phyloP scores from a whole-genome alignment of 2,797 vertebrate genomes.

The Sphenodon punctatus region DNA sequence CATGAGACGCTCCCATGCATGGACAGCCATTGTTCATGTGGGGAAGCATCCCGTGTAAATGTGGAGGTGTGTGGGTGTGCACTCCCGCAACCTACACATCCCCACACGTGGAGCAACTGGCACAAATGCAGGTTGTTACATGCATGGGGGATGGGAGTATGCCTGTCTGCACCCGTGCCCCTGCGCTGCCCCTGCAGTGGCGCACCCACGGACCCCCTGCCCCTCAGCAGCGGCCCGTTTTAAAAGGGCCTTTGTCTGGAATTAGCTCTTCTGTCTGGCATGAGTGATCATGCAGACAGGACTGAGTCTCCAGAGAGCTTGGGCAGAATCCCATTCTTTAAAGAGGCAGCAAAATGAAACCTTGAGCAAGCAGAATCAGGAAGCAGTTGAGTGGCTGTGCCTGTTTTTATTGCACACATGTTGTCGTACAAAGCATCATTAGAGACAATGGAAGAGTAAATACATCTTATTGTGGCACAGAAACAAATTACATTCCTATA shows the following conservation, averaged over 20 bases:
- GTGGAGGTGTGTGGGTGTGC: no score
- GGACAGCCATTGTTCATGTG: no score
- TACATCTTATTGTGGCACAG: constrained; percentile 7
- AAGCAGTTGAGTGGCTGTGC: constrained; percentile 19
- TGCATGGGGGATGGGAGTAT: no score
- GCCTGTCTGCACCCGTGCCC: no score
- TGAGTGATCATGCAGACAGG: background rate
- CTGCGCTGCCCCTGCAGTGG: no score
- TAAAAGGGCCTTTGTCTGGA: background rate
- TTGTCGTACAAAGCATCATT: constrained; percentile 37
- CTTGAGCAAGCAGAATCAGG: background rate
- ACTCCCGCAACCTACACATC: no score
- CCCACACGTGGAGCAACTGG: no score
- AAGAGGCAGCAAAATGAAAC: background rate
- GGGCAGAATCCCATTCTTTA: background rate
- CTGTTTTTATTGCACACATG: constrained; percentile 27
- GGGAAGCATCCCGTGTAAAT: no score
- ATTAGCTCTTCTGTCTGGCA: background rate
- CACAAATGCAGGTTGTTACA: no score
- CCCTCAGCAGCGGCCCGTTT: no score
- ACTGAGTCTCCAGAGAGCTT: background rate
- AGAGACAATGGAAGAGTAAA: constrained; percentile 31
- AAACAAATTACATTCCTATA: constrained; percentile 48
- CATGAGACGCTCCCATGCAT: no score
- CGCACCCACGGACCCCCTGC: no score